Evolutionary conservation across 2,113 vertebrate genomes (phyloP), one percentile per base, ranked within the genome.

Genomic region (Xiphorhynchus elegans): DNA sequence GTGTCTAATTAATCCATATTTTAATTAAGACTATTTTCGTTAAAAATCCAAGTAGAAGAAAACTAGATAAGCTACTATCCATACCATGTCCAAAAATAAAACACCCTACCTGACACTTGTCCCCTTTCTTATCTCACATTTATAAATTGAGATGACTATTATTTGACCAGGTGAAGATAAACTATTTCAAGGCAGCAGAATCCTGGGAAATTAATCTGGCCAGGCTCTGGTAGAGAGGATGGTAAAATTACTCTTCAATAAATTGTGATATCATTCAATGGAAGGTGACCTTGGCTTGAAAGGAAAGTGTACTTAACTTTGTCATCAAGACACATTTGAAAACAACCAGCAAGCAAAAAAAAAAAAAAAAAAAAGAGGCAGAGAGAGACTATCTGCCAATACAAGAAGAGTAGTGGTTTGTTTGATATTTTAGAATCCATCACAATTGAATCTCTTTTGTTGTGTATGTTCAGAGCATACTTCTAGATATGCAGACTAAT

Each of bases 321-420:
- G 63, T 84, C 66, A 35, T 89, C 53, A 91, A 80, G 90, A 95
- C 26, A 17, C 55, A 67, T 73, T 93, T 90, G 89, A 90, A 55
- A 96, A 89, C 87, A 94, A 97, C 95, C 96, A 97, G 97, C 96
- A 97, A 97, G 93, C 76, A 88, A 52, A 98, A 81, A 74, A 44
- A 42, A 19, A 80, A 89, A 26, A 40, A 40, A 40, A 42, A 42
- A 42, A 42, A 33, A 24, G 13, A 89, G 84, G 64, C 85, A 91
- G 84, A 93, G 90, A 95, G 88, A 88, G 81, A 90, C 89, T 46
- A 46, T 93, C 83, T 96, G 37, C 50, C 72, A 83, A 50, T 87
- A 84, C 40, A 79, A 58, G 88, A 91, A 79, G 90, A 90, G 40
- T 59, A 88, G 49, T 74, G 94, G 66, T 58, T 94, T 75, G 62